Base-by-base conservation (phyloP, 2,888 invertebrate species). In the Caenorhabditis parvicauda region DNA sequence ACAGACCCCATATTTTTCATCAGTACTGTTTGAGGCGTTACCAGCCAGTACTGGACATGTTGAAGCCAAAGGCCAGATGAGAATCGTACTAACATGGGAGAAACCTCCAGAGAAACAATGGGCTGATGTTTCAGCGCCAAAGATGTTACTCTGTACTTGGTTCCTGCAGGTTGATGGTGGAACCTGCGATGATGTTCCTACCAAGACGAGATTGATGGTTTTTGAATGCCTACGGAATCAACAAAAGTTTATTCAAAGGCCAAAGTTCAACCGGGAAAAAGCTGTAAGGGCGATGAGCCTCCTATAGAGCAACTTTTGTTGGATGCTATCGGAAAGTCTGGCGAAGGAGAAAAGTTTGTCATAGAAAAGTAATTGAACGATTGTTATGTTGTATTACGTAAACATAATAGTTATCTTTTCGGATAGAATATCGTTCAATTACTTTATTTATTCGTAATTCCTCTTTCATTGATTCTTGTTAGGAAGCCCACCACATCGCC, bases 271-370 rank as follows among this genome's bases (percentile, higher is more conserved):
- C 29, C 59, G 7, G 50, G 58, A 25, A 68, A 67, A 17, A 57
- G 47, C 25, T 75, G 73, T 44, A 56, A 59, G 35, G 54, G 68
- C 9, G 58, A 58, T 19, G 64, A 61, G 41, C 61, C 73, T 7
- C 75, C 75, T 0, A 64, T 70, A 24, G 73, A 75, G 42, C 75
- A 75, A 49, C 47, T 75, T 24, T 60, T 75, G 14, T 44, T 75
- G 6, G 75, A 75, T 53, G 75, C 75, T 2, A 57, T 68, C 17
- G 66, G 66, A 28, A 56, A 55, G 25, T 63, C 64, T 37, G 42
- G 43, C 3, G 64, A 37, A 5, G 59, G n/a, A n/a, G n/a, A n/a
- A n/a, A n/a, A n/a, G n/a, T n/a, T n/a, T n/a, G n/a, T n/a, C n/a
- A n/a, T n/a, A n/a, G n/a, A n/a, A n/a, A n/a, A n/a, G n/a, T n/a